Base-by-base conservation (phyloP, 2,888 invertebrate genomes). In the Athalia cordata region DNA sequence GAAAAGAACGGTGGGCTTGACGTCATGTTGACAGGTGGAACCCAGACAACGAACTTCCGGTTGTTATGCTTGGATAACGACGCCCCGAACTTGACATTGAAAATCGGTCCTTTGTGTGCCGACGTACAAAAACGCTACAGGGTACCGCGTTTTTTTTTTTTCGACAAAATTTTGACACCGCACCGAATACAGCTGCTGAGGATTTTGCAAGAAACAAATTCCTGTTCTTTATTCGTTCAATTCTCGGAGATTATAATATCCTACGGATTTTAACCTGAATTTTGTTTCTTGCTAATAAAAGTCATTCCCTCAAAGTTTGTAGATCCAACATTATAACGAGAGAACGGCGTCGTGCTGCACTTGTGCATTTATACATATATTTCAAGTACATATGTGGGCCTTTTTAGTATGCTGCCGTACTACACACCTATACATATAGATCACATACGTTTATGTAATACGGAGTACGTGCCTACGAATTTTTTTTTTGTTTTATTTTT, bases 11-110 rank as follows among this genome's bases (percentile, higher is more conserved):
- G 5, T 62, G 62, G 82, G 80, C 77, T 81, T 84, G 85, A 85
- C 84, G 85, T 84, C 84, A 85, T 74, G 47, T 66, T 15, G 79
- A 81, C 82, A 86, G 84, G 83, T 84, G 85, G 81, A 81, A 68
- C 78, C 79, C 83, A 83, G 84, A 84, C 85, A 80, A 83, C 80
- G 80, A 77, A 81, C 82, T 82, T 83, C 84, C 84, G 84, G 81
- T 77, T 65, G 78, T 79, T 76, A 78, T 79, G 80, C 80, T 81
- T 81, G 79, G 80, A 15, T 78, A 64, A 65, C 74, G 50, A 64
- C 74, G 13, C 55, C 43, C 8, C 81, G 55, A 77, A 76, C 76
- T 78, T 77, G 78, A 76, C 78, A 78, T 76, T 78, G 78, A 78
- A 76, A 75, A 75, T 75, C 50, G 29, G 62, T 49, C 29, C 15